phyloP scores from a whole-genome alignment of 2,113 vertebrate genomes.

The Coracopsis vasa region DNA sequence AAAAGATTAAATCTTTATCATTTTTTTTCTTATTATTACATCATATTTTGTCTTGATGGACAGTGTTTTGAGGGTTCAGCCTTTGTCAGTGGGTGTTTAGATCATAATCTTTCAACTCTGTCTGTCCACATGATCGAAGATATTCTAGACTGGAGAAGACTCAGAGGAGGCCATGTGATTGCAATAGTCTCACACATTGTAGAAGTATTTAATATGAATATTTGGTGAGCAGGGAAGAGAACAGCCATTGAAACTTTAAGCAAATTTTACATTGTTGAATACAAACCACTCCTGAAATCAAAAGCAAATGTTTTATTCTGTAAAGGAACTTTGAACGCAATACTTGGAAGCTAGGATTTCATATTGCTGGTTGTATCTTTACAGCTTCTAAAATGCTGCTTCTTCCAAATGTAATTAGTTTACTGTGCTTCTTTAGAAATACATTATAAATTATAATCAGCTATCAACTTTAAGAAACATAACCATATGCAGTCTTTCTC shows the following conservation, averaged over 20 bases:
- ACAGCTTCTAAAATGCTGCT: conserved; percentile 33
- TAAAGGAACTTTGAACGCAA: conserved; percentile 68
- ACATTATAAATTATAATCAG: conserved; percentile 47
- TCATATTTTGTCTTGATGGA: background rate
- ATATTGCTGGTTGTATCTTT: conserved; percentile 71
- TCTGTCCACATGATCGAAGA: fast-evolving
- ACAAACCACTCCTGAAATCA: conserved; percentile 74
- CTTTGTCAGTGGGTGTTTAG: background rate
- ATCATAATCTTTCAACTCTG: background rate
- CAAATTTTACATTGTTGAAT: conserved; percentile 69
- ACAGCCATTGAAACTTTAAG: conserved; percentile 69
- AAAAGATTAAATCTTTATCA: background rate
- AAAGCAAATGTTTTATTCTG: conserved; percentile 83
- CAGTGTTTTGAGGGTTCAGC: background rate
- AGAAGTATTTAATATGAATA: background rate
- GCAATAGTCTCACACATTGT: background rate
- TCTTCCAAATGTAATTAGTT: conserved; percentile 35
- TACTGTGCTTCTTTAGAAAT: conserved; percentile 29
- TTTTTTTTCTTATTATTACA: background rate
- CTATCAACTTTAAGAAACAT: conserved; percentile 14
- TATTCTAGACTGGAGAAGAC: background rate
- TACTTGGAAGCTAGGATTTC: conserved; percentile 68
- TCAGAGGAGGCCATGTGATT: background rate
- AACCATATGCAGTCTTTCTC: background rate
- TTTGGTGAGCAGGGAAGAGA: background rate